These are phyloP conservation scores for Hystrix cristata DNA, from an alignment of 2,113 vertebrate genomes.

Conservation along the genomic window DNA sequence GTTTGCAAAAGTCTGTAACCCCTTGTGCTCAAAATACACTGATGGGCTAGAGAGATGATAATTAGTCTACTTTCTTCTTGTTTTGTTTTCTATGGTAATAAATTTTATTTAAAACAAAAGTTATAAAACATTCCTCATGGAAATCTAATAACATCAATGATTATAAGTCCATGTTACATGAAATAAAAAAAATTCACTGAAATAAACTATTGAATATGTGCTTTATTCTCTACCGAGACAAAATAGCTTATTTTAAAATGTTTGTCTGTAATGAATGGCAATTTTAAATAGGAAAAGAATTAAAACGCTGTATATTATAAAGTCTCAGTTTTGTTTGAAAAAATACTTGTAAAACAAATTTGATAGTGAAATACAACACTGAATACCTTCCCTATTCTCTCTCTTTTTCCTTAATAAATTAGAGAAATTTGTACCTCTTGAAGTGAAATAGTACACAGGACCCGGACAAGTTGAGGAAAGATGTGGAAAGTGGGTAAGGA, in stretches of 20 bases:
- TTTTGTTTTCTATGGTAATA: neutral
- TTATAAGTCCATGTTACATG: neutral
- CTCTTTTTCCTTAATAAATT: neutral
- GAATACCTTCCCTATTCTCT: neutral
- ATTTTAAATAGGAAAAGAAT: slow-evolving; percentile 4
- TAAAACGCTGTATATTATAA: neutral
- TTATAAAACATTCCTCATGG: neutral
- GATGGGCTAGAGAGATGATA: neutral
- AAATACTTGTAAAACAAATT: neutral
- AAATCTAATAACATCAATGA: neutral
- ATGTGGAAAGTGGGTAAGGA: neutral
- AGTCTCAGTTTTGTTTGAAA: slow-evolving; percentile 4
- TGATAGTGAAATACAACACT: neutral
- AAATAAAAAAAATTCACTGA: slow-evolving; percentile 28
- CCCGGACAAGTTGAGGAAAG: neutral
- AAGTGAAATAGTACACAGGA: neutral
- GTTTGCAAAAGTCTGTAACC: neutral
- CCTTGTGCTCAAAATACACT: neutral
- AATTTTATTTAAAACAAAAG: neutral
- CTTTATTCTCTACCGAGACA: neutral
- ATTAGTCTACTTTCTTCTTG: slow-evolving; percentile 20
- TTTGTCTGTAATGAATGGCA: neutral
- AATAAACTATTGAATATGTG: neutral
- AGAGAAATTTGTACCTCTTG: neutral
- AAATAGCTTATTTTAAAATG: neutral